phyloP scores from a whole-genome alignment of 2,113 vertebrate genomes.

The Martes martes region DNA sequence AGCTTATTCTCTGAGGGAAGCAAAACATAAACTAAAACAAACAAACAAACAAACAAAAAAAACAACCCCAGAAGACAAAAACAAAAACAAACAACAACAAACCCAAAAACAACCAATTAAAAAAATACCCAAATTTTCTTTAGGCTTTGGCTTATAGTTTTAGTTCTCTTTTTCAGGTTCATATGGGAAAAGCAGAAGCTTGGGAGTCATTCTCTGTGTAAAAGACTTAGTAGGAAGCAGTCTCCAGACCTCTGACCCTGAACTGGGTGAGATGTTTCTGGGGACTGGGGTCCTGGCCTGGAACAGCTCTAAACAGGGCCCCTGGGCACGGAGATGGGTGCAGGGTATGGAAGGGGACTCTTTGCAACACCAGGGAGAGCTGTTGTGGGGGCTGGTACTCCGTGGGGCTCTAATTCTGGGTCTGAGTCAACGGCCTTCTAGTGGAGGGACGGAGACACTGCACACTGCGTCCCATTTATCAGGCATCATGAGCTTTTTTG shows the following conservation, averaged over 20 bases:
- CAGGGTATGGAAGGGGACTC: not conserved
- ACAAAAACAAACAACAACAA: too few relatives aligned
- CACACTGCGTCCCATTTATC: not conserved
- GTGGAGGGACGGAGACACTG: not conserved
- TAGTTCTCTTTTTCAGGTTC: not conserved
- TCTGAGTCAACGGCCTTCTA: not conserved
- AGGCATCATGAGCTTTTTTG: not conserved
- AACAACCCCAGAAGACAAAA: too few relatives aligned
- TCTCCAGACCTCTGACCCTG: not conserved
- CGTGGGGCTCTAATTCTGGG: not conserved
- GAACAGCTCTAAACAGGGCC: not conserved
- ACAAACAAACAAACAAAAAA: too few relatives aligned
- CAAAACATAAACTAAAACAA: not conserved
- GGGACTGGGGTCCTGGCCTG: rapidly evolving
- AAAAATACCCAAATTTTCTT: not conserved
- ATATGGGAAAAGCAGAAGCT: not conserved
- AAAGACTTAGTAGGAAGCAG: not conserved
- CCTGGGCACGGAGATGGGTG: rapidly evolving
- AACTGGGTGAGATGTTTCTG: not conserved
- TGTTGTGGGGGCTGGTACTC: not conserved
- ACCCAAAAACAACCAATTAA: not conserved
- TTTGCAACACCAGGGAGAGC: not conserved
- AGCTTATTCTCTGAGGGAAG: not conserved
- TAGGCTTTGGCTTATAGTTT: not conserved
- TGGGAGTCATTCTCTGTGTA: too few relatives aligned